Conservation (phyloP, 2,113 vertebrate species). For the Propithecus coquereli region DNA sequence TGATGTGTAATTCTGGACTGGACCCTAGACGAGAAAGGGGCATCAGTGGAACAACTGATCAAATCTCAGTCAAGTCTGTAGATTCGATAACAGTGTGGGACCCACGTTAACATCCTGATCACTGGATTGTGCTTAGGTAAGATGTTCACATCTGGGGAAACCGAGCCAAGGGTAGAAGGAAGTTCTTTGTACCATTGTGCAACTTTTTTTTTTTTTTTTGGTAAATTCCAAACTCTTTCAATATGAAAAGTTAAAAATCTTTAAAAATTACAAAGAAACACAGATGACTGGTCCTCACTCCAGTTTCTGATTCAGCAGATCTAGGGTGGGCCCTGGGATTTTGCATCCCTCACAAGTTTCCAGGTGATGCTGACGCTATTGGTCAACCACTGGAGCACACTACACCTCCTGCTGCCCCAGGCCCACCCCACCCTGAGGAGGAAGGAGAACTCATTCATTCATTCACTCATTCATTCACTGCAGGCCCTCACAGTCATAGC, state of each 20-base stretch:
- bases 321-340: not conserved
- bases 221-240: not conserved
- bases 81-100: rapidly evolving
- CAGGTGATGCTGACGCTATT: not conserved
- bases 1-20: rapidly evolving
- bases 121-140: rapidly evolving
- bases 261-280: not conserved
- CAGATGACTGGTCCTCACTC: not conserved
- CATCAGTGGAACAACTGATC: rapidly evolving
- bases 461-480: not conserved
- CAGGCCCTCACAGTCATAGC: not conserved
- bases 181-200: not conserved
- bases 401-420: not conserved
- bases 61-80: not conserved
- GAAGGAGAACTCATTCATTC: not conserved
- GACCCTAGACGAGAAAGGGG: not conserved
- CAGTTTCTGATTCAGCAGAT: not conserved
- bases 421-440: not conserved
- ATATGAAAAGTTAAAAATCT: not conserved
- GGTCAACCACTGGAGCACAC: not conserved
- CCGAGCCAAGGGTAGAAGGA: not conserved
- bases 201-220: not conserved
- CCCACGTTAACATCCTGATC: rapidly evolving
- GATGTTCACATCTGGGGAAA: not conserved
- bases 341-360: not conserved